Percentiles rank a stretch among this genome's conserved stretches.
phyloP scores from a whole-genome alignment of 2,888 invertebrate species.

The Melanargia galathea region DNA sequence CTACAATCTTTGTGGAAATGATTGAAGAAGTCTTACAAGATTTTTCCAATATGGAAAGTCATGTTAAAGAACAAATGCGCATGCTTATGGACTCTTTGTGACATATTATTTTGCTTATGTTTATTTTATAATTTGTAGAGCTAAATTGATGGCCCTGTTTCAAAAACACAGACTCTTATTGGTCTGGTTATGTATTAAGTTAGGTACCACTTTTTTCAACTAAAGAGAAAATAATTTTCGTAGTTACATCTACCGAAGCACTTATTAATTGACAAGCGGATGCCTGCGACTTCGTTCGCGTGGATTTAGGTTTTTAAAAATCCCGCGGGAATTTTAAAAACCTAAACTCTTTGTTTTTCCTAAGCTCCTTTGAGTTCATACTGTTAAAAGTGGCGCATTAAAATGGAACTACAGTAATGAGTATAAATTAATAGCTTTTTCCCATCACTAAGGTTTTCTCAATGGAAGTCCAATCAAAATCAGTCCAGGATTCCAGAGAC shows the following conservation, averaged over 20 bases:
- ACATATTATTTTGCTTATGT: conserved; percentile 17
- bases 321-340: no score
- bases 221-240: not conserved
- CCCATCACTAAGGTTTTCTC: no score
- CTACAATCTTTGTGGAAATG: conserved; percentile 88
- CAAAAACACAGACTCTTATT: conserved; percentile 2
- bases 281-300: no score
- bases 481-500: no score
- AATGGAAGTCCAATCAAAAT: no score
- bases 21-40: conserved; percentile 90
- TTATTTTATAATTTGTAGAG: conserved; percentile 6
- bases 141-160: not conserved
- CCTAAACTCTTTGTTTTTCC: no score
- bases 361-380: no score
- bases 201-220: conserved; percentile 6
- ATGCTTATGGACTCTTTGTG: conserved; percentile 66
- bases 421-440: no score
- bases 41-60: conserved; percentile 90
- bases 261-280: conserved; percentile 2
- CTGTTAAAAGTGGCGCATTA: no score
- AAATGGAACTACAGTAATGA: no score
- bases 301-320: no score
- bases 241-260: not conserved
- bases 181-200: not conserved
- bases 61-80: conserved; percentile 87